Evolutionary conservation across 2,113 vertebrate species (phyloP).

Genomic region (Hippocampus abdominalis): DNA sequence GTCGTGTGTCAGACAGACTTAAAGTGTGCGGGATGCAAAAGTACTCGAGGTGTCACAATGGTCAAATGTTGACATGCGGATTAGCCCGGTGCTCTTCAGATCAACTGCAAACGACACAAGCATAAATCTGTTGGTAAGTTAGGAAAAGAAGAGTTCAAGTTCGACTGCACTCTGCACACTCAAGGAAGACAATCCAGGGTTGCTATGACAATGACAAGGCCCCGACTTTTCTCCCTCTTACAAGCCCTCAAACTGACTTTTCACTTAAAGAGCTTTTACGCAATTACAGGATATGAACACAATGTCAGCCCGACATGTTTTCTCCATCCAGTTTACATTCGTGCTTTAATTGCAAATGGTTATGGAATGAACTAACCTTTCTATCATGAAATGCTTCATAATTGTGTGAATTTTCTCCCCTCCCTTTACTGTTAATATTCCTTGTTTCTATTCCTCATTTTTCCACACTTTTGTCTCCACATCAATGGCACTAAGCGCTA

Average conservation of each 20-base stretch:
- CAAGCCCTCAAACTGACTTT: not conserved
- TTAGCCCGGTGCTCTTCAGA: too few species aligned
- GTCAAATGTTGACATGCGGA: not conserved
- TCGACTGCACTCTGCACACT: too few species aligned
- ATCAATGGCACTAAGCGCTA: slow-evolving; percentile 55
- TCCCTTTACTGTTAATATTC: slow-evolving; percentile 6
- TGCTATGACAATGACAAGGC: too few species aligned
- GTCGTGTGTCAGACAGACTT: not conserved
- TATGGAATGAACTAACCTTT: slow-evolving; percentile 37
- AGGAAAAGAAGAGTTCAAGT: too few species aligned
- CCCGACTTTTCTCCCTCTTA: too few species aligned
- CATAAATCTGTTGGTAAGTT: not conserved
- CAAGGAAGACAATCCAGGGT: too few species aligned
- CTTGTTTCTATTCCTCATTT: slow-evolving; percentile 25
- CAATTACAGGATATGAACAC: not conserved
- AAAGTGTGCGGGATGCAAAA: not conserved
- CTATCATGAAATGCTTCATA: slow-evolving; percentile 15
- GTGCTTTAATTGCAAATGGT: slow-evolving; percentile 22
- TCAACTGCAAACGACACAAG: not conserved
- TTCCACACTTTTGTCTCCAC: slow-evolving; percentile 21
- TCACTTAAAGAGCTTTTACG: not conserved
- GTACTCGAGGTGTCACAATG: not conserved
- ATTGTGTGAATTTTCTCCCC: slow-evolving; percentile 35
- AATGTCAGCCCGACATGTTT: not conserved
- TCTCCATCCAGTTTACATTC: not conserved